Conservation (phyloP, 2,797 vertebrate species). For the Fistularia tabacaria region DNA sequence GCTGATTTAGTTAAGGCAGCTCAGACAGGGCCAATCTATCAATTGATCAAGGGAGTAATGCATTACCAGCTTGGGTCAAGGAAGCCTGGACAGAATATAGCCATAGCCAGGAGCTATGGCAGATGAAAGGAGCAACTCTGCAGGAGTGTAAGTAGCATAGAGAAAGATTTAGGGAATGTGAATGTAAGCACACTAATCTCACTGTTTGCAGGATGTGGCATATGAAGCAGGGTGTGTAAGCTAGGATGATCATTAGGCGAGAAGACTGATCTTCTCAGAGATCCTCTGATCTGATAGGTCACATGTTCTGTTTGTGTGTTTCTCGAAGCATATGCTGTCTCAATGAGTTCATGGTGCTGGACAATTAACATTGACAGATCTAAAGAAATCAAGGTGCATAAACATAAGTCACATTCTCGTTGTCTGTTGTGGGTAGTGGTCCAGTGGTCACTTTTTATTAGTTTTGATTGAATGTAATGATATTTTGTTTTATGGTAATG, state of each 20-base stretch:
- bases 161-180: conserved; percentile 70
- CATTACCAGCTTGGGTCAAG: conserved; percentile 66
- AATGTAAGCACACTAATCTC: conserved; percentile 64
- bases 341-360: not conserved
- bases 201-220: conserved; percentile 64
- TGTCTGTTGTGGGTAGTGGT: no score
- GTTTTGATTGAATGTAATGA: no score
- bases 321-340: conserved; percentile 10
- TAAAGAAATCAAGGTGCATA: no score
- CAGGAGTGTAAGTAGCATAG: conserved; percentile 29
- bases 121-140: conserved; percentile 39
- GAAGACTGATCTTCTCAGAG: conserved; percentile 62
- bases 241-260: conserved; percentile 57
- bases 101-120: conserved; percentile 51
- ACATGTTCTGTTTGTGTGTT: conserved; percentile 37
- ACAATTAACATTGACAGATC: no score
- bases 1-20: conserved; percentile 69
- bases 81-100: conserved; percentile 60
- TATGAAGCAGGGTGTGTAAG: conserved; percentile 56
- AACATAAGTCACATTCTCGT: no score
- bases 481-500: no score
- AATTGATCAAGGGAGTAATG: conserved; percentile 65
- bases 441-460: no score
- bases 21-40: conserved; percentile 71
- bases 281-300: conserved; percentile 43